phyloP scores from a whole-genome alignment of 2,113 vertebrate species.

The Barnardius zonarius region DNA sequence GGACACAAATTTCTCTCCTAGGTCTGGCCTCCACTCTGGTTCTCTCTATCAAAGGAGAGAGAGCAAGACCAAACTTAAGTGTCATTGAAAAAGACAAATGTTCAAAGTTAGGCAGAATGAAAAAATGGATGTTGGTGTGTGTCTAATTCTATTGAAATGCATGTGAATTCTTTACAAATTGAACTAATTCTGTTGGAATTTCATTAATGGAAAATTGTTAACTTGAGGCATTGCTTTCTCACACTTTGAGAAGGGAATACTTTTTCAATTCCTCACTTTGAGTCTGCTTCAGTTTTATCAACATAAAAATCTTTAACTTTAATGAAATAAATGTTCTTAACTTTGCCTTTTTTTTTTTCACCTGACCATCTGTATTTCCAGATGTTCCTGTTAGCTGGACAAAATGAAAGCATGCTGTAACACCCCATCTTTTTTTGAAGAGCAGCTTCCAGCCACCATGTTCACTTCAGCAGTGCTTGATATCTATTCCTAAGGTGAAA shows the following conservation, averaged over 20 bases:
- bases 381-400: neutral
- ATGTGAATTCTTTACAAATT: neutral
- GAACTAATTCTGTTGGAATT: neutral
- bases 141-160: neutral
- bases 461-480: neutral
- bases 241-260: neutral
- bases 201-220: neutral
- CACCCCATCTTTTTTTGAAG: neutral
- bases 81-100: neutral
- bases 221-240: neutral
- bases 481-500: neutral
- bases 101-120: neutral
- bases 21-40: neutral
- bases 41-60: neutral
- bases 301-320: neutral
- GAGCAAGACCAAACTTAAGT: neutral
- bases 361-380: neutral
- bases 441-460: neutral
- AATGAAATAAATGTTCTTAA: neutral
- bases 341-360: neutral
- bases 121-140: accelerated
- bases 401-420: neutral
- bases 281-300: neutral
- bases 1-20: neutral
- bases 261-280: neutral